Evolutionary conservation across 2,888 invertebrate genomes (phyloP), one percentile per base, ranked within the genome.

Genomic region (Yponomeuta sedellus): DNA sequence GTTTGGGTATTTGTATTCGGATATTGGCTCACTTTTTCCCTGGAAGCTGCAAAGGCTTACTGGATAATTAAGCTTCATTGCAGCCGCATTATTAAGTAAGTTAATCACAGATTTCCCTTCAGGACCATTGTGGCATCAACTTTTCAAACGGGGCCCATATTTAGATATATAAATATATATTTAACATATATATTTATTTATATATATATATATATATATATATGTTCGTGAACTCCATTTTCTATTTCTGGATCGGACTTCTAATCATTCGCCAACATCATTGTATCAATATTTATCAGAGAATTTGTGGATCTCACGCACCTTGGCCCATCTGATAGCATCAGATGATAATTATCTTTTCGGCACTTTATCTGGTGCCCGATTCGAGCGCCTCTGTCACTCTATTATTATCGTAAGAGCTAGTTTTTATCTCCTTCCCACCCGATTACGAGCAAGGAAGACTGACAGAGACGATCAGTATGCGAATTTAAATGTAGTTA

Each of bases 281-380:
- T 52, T 44, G 44, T 44, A 40, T 1, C 44, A 16, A 16, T 52
- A 16, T 20, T 62, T 62, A 62, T 62, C 62, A 34, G 40, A 56
- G 20, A 39, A 34, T 62, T 62, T 34, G 62, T 16, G 34, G 39
- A 28, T 62, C 39, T 28, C 39, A 34, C 62, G 34, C 25, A 16
- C 62, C 62, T 62, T 62, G 39, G 19, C 62, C 8, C 25, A 25
- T 61, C 34, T 16, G 44, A n/a, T 28, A 19, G 34, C 11, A 10
- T 25, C 34, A 25, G 61, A 62, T 39, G 28, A 62, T 19, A 62
- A 28, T 62, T 34, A 62, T 62, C 34, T 34, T 61, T 62, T 62
- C 39, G 62, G 39, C 25, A 34, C n/a, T 34, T 62, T 62, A 62
- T 62, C 62, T 62, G 16, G 62, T 16, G 5, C 28, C 62, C 20